phyloP scores from a whole-genome alignment of 2,113 vertebrate species.

The Himantopus leucocephalus region DNA sequence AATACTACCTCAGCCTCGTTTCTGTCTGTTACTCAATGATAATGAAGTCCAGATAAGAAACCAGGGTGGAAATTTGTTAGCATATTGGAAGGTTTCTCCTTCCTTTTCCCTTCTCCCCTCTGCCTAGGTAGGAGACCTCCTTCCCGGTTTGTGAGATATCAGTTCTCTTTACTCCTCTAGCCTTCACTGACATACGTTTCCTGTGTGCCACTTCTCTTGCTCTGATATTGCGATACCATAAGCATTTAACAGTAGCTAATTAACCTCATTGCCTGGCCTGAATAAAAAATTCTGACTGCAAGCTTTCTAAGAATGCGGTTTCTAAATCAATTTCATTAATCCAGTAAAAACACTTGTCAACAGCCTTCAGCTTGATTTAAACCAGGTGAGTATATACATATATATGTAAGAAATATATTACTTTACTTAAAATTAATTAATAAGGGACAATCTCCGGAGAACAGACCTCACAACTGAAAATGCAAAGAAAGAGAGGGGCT shows the following conservation, averaged over 20 bases:
- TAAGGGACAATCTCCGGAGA: neutral
- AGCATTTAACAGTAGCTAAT: neutral
- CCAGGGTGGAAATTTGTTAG: neutral
- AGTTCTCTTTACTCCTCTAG: neutral
- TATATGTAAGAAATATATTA: neutral
- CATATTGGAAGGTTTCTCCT: neutral
- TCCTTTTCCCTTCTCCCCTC: neutral
- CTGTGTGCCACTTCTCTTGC: neutral
- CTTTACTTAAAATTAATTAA: neutral
- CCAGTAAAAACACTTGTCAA: neutral
- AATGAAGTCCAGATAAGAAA: constrained; percentile 40
- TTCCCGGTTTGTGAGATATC: neutral
- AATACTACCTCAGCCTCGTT: constrained; percentile 43
- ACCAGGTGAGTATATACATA: neutral
- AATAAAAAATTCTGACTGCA: neutral
- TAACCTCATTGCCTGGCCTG: neutral
- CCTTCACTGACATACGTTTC: neutral
- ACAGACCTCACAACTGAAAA: neutral
- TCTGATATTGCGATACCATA: neutral
- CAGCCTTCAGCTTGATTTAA: neutral
- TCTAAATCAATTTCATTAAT: neutral
- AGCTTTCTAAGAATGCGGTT: neutral
- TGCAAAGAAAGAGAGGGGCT: neutral
- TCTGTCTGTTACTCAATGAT: constrained; percentile 15
- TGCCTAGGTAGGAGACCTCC: neutral